Evolutionary conservation across 2,888 invertebrate genomes (phyloP), one percentile per base, ranked within the genome.

Genomic region (Linyphia triangularis): DNA sequence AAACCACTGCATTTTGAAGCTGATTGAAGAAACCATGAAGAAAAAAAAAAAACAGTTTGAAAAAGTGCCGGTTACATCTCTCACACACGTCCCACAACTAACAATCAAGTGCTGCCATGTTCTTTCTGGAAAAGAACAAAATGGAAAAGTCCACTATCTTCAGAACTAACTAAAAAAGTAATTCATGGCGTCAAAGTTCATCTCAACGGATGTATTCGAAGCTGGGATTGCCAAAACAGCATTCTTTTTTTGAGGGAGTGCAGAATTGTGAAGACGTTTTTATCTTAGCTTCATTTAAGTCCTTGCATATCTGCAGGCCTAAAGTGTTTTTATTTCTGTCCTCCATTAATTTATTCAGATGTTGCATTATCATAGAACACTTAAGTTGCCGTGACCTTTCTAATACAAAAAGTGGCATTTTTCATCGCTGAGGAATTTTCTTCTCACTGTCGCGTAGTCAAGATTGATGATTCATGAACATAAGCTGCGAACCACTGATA

Each of bases 361-460:
- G 37, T 43, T 83, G 5, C 73, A 73, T 75, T 63, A 57, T 73
- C 65, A 51, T 26, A 30, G 65, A 57, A 57, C 81, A 69, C 70
- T 81, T 30, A 7, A 51, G 65, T 83, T n/a, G 24, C 65, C 73
- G 30, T 83, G 83, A 83, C 63, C 83, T 51, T 70, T 70, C 57
- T 70, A 37, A 69, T 33, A 51, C 24, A 6, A 43, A 10, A 7
- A 69, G 57, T 26, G 57, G 43, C 61, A 40, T n/a, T 82, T 81
- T 81, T 69, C 51, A 69, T 65, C 57, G 57, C 16, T 61, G 61
- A 61, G 61, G 40, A 72, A 82, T 82, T 26, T 61, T 22, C 70
- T 28, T 59, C 72, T 78, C n/a, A 28, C 33, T 37, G 5, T 73
- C 2, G 16, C n/a, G 63, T 13, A 24, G 26, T 24, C 30, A 26